Evolutionary conservation across 2,113 vertebrate genomes (phyloP), one percentile per base, ranked within the genome.

Genomic region (Semicossyphus pulcher): DNA sequence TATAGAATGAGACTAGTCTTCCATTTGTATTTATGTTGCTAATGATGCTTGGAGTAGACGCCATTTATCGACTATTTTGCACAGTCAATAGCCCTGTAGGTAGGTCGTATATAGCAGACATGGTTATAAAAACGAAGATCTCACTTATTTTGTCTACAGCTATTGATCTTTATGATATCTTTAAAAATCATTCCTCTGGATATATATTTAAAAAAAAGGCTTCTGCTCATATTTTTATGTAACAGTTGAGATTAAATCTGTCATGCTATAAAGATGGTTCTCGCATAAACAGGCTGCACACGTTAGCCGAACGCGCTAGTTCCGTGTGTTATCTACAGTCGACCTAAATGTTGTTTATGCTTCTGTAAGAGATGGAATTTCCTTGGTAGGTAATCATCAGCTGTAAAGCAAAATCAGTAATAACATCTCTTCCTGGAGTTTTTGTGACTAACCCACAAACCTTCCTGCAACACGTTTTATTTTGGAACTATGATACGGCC

Each of bases 31-130:
- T 83, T 74, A 74, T 85, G 74, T 89, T 78, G 87, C 85, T 76
- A 58, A 48, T 72, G 1, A 69, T 69, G 81, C 79, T 80, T 70
- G 64, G 63, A 72, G 52, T 82, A 80, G 80, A 42, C 56, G 77
- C 76, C 84, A 80, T 83, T 81, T 83, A 53, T 78, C 64, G 72
- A 81, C 62, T 73, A 51, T 76, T 91, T 88, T 90, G 86, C 88
- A 87, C 87, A 88, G 70, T 74, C 64, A 44, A 11, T 79, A 63
- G 65, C 48, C 51, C 41, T 61, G 26, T 72, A 80, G 77, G 29
- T 72, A 62, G 51, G 41, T 44, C 18, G 41, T 68, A 45, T 72
- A 78, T 75, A 57, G 60, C 39, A 58, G 47, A 20, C 10, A 48
- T 39, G 45, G 48, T 7, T 21, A 45, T 36, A 69, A 56, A 59